Base-by-base conservation (phyloP, 2,888 invertebrate genomes). In the Cataglyphis rosenhaueri region DNA sequence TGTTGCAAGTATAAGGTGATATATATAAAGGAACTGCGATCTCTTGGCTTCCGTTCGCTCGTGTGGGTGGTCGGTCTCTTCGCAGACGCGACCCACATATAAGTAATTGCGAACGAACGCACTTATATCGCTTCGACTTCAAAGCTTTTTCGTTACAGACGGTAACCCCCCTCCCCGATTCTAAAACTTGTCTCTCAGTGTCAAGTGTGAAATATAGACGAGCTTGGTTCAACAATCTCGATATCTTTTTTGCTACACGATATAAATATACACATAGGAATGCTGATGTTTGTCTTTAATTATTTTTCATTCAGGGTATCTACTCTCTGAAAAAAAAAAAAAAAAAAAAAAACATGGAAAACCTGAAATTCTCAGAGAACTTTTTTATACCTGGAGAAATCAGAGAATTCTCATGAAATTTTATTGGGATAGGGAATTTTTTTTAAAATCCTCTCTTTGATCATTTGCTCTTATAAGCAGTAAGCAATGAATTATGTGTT, bases 41-140 rank as follows among this genome's bases (percentile, higher is more conserved):
- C 21, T 57, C 32, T 57, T 57, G 44, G 9, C 35, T 35, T 15
- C 48, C 44, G 44, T 44, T 57, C 21, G 25, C 55, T 52, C 70
- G 59, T 57, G 74, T 66, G 83, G 66, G 81, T 73, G 82, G 70
- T 48, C 61, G 35, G 74, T 32, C 38, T 79, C 38, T 68, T 48
- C 70, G 61, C 62, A 82, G 82, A 65, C 70, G 41, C 73, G 75
- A 76, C 82, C 76, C 29, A 84, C 82, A 82, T 76, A 32, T 32
- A 70, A 38, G 44, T 70, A 76, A 84, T 82, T 82, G 62, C 73
- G n/a, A 62, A 55, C 59, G 61, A 15, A 25, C 18, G 70, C 44
- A 65, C 74, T 66, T 59, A 71, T 35, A 21, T 57, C 61, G 55
- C 41, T 61, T 29, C 41, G 44, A 41, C 76, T 35, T 76, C 29